Percentiles rank a stretch among this genome's conserved stretches.
phyloP scores from a whole-genome alignment of 2,888 invertebrate genomes.

The Coenonympha glycerion region DNA sequence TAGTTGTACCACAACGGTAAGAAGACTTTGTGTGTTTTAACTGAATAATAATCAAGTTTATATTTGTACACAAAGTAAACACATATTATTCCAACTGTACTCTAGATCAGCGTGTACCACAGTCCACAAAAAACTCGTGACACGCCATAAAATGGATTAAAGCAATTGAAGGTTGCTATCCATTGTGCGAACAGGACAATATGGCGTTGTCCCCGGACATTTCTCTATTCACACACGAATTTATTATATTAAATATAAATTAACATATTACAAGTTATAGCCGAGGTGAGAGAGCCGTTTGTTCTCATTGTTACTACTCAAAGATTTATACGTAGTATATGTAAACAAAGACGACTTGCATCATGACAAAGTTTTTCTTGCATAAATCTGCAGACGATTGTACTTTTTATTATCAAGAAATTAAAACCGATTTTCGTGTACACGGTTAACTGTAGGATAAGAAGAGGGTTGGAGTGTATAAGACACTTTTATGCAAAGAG shows the following conservation, averaged over 20 bases:
- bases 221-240: constrained; percentile 52
- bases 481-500: constrained; percentile 47
- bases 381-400: constrained; percentile 13
- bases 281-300: constrained; percentile 52
- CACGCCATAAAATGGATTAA: constrained; percentile 73
- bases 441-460: constrained; percentile 5
- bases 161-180: constrained; percentile 54
- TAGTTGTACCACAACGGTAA: too few species aligned
- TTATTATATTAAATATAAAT: constrained; percentile 72
- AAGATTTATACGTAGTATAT: constrained; percentile 60
- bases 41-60: too few species aligned
- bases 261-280: constrained; percentile 64
- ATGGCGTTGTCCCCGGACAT: constrained; percentile 41
- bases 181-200: constrained; percentile 38
- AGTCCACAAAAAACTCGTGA: constrained; percentile 48
- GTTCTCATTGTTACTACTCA: constrained; percentile 51
- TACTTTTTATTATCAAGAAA: neutral
- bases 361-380: constrained; percentile 6
- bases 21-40: too few species aligned
- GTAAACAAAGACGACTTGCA: constrained; percentile 51
- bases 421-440: constrained; percentile 11
- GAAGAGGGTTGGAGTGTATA: constrained; percentile 25
- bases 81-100: constrained; percentile 20
- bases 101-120: constrained; percentile 29
- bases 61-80: too few species aligned